Evolutionary conservation across 2,113 vertebrate species (phyloP), one percentile per base, ranked within the genome.

Genomic region (Aegithalos caudatus): DNA sequence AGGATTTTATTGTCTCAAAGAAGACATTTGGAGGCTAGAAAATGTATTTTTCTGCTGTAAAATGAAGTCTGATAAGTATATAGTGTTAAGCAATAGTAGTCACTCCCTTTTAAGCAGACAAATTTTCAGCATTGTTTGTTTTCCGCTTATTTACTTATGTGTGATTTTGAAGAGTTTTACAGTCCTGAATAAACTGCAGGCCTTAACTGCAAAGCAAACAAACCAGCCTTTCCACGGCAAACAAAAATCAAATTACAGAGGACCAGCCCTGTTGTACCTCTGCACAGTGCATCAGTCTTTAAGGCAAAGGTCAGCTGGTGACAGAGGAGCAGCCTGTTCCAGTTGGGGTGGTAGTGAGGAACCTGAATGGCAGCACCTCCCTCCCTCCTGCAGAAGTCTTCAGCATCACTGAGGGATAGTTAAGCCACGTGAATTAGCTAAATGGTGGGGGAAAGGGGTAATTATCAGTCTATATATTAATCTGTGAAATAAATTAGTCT

Each of bases 221-320:
- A 93, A 86, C 60, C 67, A 86, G 47, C 71, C 88, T 93, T 83
- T 86, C 79, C 53, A 78, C 7, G 19, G 92, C 86, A 96, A 96
- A 96, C 95, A 95, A 73, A 96, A 93, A 66, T 53, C 92, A 86
- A 88, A 83, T 93, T 90, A 86, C 82, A 92, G 85, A 71, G 82
- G 82, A 92, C 72, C 44, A 71, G 72, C 90, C 93, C 82, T 86
- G 48, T 48, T 67, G 56, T 67, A 88, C 71, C 72, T 93, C 76
- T 83, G 69, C 0, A 0, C 58, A 92, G 79, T 88, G 76, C 88
- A 93, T 88, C 88, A 56, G 38, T 71, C 92, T 95, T 88, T 81
- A 83, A 92, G 94, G 94, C 92, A 96, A 96, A 95, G 93, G 85
- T 96, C 79, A 78, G 76, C 22, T 66, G 69, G 71, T 88, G 82